phyloP scores from a whole-genome alignment of 2,888 invertebrate species.

The Andrena chrysosceles region DNA sequence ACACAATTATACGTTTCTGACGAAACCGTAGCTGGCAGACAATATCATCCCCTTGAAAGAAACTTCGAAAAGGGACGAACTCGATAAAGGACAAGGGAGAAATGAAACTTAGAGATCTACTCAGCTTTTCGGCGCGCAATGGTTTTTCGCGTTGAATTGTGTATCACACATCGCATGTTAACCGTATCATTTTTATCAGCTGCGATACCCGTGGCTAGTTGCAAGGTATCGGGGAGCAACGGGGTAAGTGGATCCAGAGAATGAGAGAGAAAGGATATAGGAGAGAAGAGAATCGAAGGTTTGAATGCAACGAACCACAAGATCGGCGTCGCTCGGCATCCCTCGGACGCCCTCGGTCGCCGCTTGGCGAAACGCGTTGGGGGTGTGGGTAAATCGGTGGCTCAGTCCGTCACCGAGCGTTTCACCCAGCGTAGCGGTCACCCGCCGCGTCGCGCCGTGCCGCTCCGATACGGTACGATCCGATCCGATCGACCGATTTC shows the following conservation, averaged over 20 bases:
- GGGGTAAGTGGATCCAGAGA: constrained; percentile 16
- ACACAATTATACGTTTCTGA: too few relatives aligned
- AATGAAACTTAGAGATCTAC: background rate
- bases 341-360: constrained; percentile 72
- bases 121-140: constrained; percentile 6
- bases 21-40: background rate
- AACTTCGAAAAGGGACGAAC: too few relatives aligned
- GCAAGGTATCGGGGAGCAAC: constrained; percentile 18
- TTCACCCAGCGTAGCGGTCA: constrained; percentile 54
- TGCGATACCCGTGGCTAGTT: constrained; percentile 23
- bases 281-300: constrained; percentile 46
- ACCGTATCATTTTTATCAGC: constrained; percentile 57
- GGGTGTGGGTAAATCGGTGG: constrained; percentile 72
- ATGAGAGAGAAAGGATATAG: constrained; percentile 4
- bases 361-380: constrained; percentile 67
- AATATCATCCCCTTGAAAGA: too few relatives aligned
- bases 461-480: constrained; percentile 16
- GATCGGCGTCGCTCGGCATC: constrained; percentile 69
- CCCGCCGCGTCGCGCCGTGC: background rate
- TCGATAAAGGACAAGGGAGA: too few relatives aligned
- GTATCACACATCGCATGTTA: background rate
- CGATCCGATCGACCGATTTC: constrained; percentile 24
- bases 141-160: background rate
- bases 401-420: constrained; percentile 77
- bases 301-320: constrained; percentile 59